Percentiles rank a stretch among this genome's conserved stretches.
Conservation (phyloP, 2,113 vertebrate species). For the Triplophysa tibetana region DNA sequence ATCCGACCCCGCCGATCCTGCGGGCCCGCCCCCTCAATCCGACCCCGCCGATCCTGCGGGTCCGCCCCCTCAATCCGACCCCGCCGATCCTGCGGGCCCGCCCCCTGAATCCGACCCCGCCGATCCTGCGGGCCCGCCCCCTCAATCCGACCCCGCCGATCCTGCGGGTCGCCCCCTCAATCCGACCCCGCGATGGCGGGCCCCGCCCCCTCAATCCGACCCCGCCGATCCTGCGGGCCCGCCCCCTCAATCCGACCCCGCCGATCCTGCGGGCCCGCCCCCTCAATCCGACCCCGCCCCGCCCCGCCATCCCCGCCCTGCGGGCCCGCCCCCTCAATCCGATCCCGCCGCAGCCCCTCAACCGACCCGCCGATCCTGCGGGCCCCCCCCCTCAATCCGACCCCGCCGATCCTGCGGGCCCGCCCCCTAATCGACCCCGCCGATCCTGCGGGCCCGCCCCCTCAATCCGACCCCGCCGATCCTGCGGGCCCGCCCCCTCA, state of each 20-base stretch:
- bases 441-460: neutral
- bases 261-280: no score
- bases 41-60: accelerated
- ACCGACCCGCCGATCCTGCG: neutral
- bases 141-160: no score
- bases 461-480: neutral
- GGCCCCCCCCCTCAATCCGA: no score
- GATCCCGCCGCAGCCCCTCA: neutral
- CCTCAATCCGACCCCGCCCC: neutral
- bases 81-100: accelerated
- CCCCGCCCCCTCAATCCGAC: no score
- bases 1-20: neutral
- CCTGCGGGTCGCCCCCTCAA: neutral
- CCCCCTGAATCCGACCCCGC: no score
- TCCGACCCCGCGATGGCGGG: no score
- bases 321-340: neutral
- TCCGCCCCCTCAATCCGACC: neutral
- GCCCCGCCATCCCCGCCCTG: no score
- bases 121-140: accelerated
- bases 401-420: no score
- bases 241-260: neutral
- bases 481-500: neutral
- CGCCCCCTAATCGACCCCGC: no score
- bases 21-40: neutral
- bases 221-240: neutral